Percentiles rank a stretch among this genome's conserved stretches.
Conservation (phyloP, 2,888 invertebrate genomes). For the Horisme vitalbata region DNA sequence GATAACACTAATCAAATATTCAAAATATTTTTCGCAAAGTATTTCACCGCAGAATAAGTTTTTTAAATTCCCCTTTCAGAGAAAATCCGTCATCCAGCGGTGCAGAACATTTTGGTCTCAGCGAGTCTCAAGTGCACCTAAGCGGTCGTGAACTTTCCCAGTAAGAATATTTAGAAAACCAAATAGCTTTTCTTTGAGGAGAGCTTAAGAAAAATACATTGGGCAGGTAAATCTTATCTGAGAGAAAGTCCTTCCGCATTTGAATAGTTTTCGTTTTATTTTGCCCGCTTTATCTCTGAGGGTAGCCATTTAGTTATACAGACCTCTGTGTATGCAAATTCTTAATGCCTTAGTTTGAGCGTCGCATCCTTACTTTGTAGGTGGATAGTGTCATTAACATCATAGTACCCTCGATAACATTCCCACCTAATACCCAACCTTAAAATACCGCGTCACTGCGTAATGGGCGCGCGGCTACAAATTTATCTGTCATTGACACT, state of each 20-base stretch:
- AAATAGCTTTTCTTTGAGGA: conserved; percentile 30
- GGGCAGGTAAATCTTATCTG: conserved; percentile 30
- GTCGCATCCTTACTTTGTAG: conserved; percentile 8
- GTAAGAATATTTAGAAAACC: conserved; percentile 39
- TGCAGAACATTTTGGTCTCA: conserved; percentile 55
- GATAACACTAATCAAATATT: conserved; percentile 19
- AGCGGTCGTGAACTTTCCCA: conserved; percentile 51
- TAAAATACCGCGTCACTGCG: conserved; percentile 30
- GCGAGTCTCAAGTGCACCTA: conserved; percentile 53
- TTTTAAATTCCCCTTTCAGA: conserved; percentile 45
- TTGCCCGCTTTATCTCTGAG: conserved; percentile 10
- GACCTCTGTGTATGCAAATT: conserved; percentile 22
- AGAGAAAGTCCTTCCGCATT: conserved; percentile 18
- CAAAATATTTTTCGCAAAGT: conserved; percentile 19
- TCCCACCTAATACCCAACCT: conserved; percentile 33
- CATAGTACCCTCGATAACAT: conserved; percentile 16
- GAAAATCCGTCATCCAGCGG: conserved; percentile 45
- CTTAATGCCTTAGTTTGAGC: conserved; percentile 11
- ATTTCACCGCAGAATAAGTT: conserved; percentile 25
- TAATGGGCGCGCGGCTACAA: conserved; percentile 31
- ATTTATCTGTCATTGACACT: conserved; percentile 37
- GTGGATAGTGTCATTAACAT: conserved; percentile 10
- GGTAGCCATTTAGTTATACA: conserved; percentile 11
- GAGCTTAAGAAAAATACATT: conserved; percentile 29
- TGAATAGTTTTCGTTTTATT: conserved; percentile 29